Percentiles rank a stretch among this genome's conserved stretches.
These are phyloP conservation scores for Prionchulus punctatus DNA, from an alignment of 2,888 invertebrate genomes.

Conservation along the genomic window DNA sequence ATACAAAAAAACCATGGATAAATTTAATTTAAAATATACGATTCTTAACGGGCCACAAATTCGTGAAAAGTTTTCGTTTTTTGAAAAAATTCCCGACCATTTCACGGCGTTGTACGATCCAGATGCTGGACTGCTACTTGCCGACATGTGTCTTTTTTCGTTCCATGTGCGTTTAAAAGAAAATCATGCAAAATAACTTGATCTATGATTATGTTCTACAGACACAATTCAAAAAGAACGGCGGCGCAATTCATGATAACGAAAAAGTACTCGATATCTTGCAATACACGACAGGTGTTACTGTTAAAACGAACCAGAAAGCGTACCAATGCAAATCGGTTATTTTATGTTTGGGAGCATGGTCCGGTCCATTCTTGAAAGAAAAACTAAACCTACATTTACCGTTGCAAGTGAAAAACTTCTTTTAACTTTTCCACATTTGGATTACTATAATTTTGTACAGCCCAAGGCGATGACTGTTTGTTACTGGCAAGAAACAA, in stretches of 20 bases:
- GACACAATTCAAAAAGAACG: constrained; percentile 20
- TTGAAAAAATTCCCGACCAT: background rate
- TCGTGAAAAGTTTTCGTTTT: background rate
- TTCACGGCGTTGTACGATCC: constrained; percentile 9
- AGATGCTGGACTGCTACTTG: constrained; percentile 13
- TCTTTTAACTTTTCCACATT: too few species aligned
- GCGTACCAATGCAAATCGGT: constrained; percentile 21
- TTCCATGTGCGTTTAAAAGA: constrained; percentile 24
- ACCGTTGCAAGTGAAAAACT: constrained; percentile 26
- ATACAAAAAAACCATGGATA: background rate
- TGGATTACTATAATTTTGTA: too few species aligned
- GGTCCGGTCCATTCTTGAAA: constrained; percentile 23
- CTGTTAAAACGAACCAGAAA: constrained; percentile 1
- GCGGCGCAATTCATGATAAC: constrained; percentile 23
- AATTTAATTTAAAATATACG: background rate
- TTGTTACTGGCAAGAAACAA: background rate
- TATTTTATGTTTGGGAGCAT: constrained; percentile 29
- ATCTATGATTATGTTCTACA: constrained; percentile 13
- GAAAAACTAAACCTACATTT: constrained; percentile 22
- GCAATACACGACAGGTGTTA: constrained; percentile 14
- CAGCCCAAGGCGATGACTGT: background rate
- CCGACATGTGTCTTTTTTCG: constrained; percentile 15
- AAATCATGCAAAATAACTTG: background rate
- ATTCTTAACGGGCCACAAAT: background rate
- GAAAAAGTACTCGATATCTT: constrained; percentile 19